These are phyloP conservation scores for Silurus lanzhouensis DNA, from an alignment of 2,797 vertebrate species.

Conservation along the genomic window DNA sequence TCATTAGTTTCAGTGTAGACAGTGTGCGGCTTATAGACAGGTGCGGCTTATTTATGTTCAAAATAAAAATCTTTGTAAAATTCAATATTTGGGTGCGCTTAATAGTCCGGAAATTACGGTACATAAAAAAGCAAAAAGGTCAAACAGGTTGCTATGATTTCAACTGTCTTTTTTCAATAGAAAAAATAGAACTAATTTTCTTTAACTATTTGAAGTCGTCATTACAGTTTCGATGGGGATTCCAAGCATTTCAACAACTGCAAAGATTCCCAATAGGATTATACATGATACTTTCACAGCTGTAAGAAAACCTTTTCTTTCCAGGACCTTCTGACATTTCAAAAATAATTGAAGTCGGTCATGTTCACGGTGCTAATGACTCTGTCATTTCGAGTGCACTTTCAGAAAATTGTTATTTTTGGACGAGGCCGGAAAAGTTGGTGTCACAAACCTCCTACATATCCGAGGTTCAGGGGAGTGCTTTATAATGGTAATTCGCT, in stretches of 20 bases:
- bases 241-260: neutral
- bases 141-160: neutral
- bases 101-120: too few relatives aligned
- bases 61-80: too few relatives aligned
- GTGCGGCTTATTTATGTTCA: too few relatives aligned
- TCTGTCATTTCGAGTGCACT: slow-evolving; percentile 27
- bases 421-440: slow-evolving; percentile 10
- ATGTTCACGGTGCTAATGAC: slow-evolving; percentile 27
- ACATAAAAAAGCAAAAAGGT: neutral
- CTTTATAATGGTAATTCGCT: neutral
- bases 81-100: too few relatives aligned
- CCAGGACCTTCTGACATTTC: slow-evolving; percentile 38
- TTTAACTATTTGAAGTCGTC: neutral
- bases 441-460: slow-evolving; percentile 9
- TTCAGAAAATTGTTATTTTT: slow-evolving; percentile 38
- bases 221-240: slow-evolving; percentile 3
- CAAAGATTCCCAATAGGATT: slow-evolving; percentile 21
- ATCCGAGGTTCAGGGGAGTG: neutral
- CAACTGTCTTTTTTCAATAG: neutral
- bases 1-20: too few relatives aligned
- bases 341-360: slow-evolving; percentile 23
- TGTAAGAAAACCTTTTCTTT: slow-evolving; percentile 19
- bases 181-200: neutral
- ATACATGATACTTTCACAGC: neutral
- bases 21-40: too few relatives aligned